A percentile compares a stretch with the other conserved stretches of the same genome.
Evolutionary conservation across 2,113 vertebrate species (phyloP).

Genomic region (Collichthys lucidus): DNA sequence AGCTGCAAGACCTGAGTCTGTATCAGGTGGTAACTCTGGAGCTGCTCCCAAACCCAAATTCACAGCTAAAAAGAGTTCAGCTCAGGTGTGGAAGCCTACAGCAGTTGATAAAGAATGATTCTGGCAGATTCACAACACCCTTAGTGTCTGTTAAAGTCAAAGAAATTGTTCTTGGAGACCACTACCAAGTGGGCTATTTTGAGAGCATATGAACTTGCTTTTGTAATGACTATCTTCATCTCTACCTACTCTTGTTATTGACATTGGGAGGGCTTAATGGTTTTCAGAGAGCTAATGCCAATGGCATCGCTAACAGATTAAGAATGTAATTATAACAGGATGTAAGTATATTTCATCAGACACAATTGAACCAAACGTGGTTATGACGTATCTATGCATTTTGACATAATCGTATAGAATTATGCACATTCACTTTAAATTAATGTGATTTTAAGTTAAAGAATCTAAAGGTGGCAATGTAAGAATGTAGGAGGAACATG

Average conservation of each 20-base stretch:
- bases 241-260: slow-evolving; percentile 6
- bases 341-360: slow-evolving; percentile 37
- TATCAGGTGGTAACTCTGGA: slow-evolving; percentile 74
- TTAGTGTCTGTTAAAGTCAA: slow-evolving; percentile 22
- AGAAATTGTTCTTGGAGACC: slow-evolving; percentile 31
- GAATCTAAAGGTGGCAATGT: slow-evolving; percentile 22
- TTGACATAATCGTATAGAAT: slow-evolving; percentile 16
- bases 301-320: slow-evolving; percentile 10
- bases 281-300: slow-evolving; percentile 18
- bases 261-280: slow-evolving; percentile 19
- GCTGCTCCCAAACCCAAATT: slow-evolving; percentile 95
- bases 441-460: slow-evolving; percentile 3
- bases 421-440: not conserved
- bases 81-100: slow-evolving; percentile 97
- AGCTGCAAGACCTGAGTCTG: slow-evolving; percentile 87
- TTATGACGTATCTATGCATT: slow-evolving; percentile 34
- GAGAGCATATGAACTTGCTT: slow-evolving; percentile 27
- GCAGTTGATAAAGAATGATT: slow-evolving; percentile 85
- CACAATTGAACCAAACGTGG: slow-evolving; percentile 1
- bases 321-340: not conserved
- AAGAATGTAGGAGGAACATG: slow-evolving; percentile 55
- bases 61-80: slow-evolving; percentile 93
- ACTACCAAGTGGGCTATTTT: slow-evolving; percentile 27
- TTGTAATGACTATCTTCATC: not conserved
- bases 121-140: slow-evolving; percentile 29